phyloP scores from a whole-genome alignment of 2,113 vertebrate genomes.

The Semnornis frantzii region DNA sequence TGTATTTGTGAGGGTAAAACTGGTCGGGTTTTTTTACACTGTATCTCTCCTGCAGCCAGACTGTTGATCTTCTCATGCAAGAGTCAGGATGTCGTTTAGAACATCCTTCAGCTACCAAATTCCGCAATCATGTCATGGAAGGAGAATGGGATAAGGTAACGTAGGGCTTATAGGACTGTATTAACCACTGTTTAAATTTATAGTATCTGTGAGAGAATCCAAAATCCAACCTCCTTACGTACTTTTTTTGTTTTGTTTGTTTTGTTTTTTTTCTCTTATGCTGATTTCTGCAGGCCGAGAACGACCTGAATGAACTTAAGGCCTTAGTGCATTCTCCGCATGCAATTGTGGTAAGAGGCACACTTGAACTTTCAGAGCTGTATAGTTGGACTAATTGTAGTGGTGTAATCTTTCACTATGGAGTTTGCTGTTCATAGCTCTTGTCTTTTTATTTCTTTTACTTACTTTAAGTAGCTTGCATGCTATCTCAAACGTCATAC shows the following conservation, averaged over 20 bases:
- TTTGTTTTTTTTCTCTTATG: constrained; percentile 57
- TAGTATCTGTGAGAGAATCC: constrained; percentile 48
- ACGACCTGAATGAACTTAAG: constrained; percentile 97
- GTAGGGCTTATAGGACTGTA: constrained; percentile 77
- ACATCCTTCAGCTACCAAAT: constrained; percentile 98
- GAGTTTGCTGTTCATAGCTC: constrained; percentile 9
- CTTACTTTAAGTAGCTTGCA: constrained; percentile 52
- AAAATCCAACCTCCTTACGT: constrained; percentile 56
- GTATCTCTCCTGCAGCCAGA: constrained; percentile 94
- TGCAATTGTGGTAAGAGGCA: constrained; percentile 93
- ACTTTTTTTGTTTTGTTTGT: neutral
- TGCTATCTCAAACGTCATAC: neutral
- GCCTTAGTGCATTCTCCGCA: constrained; percentile 96
- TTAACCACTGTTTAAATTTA: constrained; percentile 73
- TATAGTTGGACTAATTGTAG: constrained; percentile 76
- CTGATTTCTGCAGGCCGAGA: constrained; percentile 89
- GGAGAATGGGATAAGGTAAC: constrained; percentile 99
- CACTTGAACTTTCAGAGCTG: constrained; percentile 77
- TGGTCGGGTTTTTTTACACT: constrained; percentile 82
- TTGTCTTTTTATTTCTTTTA: constrained; percentile 54
- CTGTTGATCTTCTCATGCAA: constrained; percentile 99
- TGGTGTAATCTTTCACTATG: constrained; percentile 69
- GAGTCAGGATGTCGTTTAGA: constrained; percentile 99
- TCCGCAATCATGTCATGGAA: constrained; percentile 99
- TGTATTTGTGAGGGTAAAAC: constrained; percentile 73